A percentile compares a stretch with the other conserved stretches of the same genome.
Evolutionary conservation across 2,113 vertebrate species (phyloP).

Genomic region (Diphyllodes magnificus): DNA sequence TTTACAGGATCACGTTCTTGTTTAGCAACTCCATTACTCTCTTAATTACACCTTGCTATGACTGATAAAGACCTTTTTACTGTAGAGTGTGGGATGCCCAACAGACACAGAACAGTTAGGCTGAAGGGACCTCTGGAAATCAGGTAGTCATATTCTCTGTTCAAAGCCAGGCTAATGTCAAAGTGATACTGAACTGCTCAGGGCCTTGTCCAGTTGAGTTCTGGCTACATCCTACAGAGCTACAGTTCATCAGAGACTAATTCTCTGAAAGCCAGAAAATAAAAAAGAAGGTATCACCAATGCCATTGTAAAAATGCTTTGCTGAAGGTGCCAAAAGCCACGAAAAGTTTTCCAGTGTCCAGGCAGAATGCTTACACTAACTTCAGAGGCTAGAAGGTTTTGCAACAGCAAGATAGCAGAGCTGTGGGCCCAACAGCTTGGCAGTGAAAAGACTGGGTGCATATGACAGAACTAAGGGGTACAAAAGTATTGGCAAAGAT

Average conservation of each 20-base stretch:
- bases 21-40: neutral
- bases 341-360: neutral
- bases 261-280: neutral
- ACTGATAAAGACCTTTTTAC: neutral
- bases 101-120: neutral
- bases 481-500: neutral
- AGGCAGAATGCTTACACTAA: neutral
- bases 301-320: neutral
- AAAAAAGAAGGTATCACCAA: neutral
- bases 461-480: neutral
- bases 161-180: neutral
- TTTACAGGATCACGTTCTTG: neutral
- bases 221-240: neutral
- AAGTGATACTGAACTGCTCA: neutral
- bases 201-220: neutral
- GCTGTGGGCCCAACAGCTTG: neutral
- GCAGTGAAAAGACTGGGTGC: neutral
- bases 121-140: neutral
- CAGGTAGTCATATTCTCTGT: neutral
- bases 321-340: neutral
- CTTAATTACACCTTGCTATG: conserved; percentile 7
- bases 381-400: neutral
- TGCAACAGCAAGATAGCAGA: neutral
- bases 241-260: neutral
- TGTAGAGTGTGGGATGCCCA: neutral